Base-by-base conservation (phyloP, 2,113 vertebrate species). In the Excalfactoria chinensis region DNA sequence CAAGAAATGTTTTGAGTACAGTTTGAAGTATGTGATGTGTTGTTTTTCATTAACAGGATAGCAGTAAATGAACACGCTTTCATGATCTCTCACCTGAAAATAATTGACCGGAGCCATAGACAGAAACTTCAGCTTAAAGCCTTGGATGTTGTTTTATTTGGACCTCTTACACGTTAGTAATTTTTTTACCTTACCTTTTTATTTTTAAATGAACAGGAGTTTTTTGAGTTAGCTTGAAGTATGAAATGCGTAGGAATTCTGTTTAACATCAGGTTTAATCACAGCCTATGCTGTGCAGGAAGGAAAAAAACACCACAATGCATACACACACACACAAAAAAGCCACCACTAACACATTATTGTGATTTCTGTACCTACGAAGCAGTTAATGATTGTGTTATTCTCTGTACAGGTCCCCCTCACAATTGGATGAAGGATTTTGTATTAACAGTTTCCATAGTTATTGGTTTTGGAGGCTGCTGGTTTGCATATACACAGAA, bases 341-440 rank as follows among this genome's bases (percentile, higher is more conserved):
- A 12, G n/a, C 37, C 37, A 37, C 19, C 34, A 18, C 7, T 32
- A 60, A 44, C 4, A 48, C 48, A 11, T 2, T 67, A 46, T 5
- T 59, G 22, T 84, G 21, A 77, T 76, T 35, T 80, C 30, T 90
- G 6, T 79, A 35, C 43, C 13, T 43, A 8, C 63, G 48, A 71
- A 72, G 21, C 74, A 58, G 44, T 69, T 93, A 92, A 88, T 74
- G 41, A 76, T 74, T 13, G 4, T 95, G 25, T 87, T 80, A 30
- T 95, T 97, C 15, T 95, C 34, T 93, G 91, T 63, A 15, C 96
- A 99, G 99, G 99, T 92, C 99, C 98, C 30, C 98, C 98, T 92
- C 99, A 99, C 93, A 99, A 99, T 97, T 99, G 99, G 99, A 98
- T 99, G 98, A 99, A 99, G 93, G 99, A 99, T 98, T 99, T 99